These are phyloP conservation scores for Amblyornis subalaris DNA, from an alignment of 2,113 vertebrate genomes.

Conservation along the genomic window DNA sequence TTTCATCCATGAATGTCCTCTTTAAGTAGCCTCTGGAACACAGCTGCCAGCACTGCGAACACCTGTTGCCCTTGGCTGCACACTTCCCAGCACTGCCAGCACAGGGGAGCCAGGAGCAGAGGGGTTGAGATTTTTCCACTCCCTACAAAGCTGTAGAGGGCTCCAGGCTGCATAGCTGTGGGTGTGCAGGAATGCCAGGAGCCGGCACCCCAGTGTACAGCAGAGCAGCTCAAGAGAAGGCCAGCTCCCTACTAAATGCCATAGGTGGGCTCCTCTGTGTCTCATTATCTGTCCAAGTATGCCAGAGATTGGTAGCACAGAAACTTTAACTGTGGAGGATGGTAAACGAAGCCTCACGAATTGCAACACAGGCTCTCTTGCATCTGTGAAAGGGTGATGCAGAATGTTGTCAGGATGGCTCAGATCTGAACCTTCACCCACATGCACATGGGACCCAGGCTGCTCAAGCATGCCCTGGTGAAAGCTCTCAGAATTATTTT, in stretches of 20 bases:
- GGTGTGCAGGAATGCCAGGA: neutral
- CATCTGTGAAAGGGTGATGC: slow-evolving; percentile 64
- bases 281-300: slow-evolving; percentile 87
- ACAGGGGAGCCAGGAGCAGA: neutral
- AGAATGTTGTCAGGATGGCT: neutral
- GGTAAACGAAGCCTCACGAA: slow-evolving; percentile 82
- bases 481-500: neutral
- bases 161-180: neutral
- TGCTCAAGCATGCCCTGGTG: no score
- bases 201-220: no score
- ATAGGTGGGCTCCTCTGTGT: slow-evolving; percentile 76
- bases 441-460: rapidly evolving
- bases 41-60: neutral
- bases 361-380: slow-evolving; percentile 85
- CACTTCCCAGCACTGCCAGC: neutral
- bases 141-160: neutral
- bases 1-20: neutral
- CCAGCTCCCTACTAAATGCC: slow-evolving; percentile 77
- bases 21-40: neutral
- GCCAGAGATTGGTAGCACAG: slow-evolving; percentile 79
- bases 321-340: slow-evolving; percentile 82
- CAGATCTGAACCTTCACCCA: neutral
- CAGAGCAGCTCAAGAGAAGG: neutral
- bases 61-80: neutral
- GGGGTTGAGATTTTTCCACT: neutral